These are phyloP conservation scores for Pollenia angustigena DNA, from an alignment of 2,888 invertebrate species.

Conservation along the genomic window DNA sequence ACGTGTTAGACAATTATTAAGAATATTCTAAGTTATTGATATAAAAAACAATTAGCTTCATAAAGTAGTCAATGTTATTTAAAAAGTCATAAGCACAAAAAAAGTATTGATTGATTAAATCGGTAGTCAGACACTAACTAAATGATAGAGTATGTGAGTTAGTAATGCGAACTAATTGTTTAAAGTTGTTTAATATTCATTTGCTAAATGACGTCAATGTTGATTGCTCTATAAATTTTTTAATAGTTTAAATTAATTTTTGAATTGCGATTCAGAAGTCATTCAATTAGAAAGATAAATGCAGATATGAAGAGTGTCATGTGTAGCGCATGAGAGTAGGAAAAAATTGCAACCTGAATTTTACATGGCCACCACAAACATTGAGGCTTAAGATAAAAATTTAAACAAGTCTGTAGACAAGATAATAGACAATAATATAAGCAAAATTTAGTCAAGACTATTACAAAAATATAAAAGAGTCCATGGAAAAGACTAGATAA, in stretches of 20 bases:
- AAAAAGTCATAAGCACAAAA: background rate
- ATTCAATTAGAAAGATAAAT: background rate
- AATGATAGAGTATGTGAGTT: constrained; percentile 1
- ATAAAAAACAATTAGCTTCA: constrained; percentile 38
- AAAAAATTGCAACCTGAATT: too few relatives aligned
- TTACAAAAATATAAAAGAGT: too few relatives aligned
- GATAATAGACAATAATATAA: too few relatives aligned
- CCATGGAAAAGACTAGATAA: too few relatives aligned
- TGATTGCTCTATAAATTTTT: background rate
- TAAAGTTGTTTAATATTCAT: background rate
- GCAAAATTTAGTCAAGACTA: too few relatives aligned
- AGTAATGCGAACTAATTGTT: constrained; percentile 33
- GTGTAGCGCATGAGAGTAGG: background rate
- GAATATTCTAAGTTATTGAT: constrained; percentile 35
- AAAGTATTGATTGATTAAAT: constrained; percentile 53
- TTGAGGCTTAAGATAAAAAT: too few relatives aligned
- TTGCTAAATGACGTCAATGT: constrained; percentile 7
- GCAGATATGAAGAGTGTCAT: background rate
- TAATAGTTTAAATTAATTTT: background rate
- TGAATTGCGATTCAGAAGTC: background rate
- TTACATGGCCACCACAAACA: too few relatives aligned
- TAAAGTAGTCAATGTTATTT: background rate
- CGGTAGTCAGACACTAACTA: constrained; percentile 29
- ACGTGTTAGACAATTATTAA: constrained; percentile 58
- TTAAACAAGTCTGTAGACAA: too few relatives aligned